phyloP scores from a whole-genome alignment of 2,797 vertebrate genomes.

The Propithecus perrieri region DNA sequence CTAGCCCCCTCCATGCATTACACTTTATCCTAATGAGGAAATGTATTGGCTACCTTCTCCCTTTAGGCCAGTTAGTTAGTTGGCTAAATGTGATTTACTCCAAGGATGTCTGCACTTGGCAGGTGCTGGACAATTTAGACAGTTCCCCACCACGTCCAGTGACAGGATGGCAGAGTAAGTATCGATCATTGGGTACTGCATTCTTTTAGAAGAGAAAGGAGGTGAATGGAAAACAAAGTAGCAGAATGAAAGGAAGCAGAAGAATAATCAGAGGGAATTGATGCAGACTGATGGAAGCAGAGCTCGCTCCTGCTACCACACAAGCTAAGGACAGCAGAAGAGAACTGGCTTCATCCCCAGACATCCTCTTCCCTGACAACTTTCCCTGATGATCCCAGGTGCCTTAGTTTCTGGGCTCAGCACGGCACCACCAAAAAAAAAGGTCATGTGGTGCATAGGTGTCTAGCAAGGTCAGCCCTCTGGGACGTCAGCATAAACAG shows the following conservation, averaged over 20 bases:
- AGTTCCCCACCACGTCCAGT: not conserved
- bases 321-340: not conserved
- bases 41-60: not conserved
- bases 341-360: not conserved
- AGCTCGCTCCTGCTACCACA: not conserved
- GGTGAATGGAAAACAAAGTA: not conserved
- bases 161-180: not conserved
- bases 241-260: not conserved
- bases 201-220: slow-evolving; percentile 28
- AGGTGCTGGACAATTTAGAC: not conserved
- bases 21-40: not conserved
- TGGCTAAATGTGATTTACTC: not conserved
- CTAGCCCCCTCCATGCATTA: not conserved
- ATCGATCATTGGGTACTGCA: not conserved
- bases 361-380: not conserved
- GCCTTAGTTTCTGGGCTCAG: not conserved
- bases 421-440: not conserved
- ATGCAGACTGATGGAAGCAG: not conserved
- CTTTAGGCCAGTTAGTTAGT: not conserved
- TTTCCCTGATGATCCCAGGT: not conserved
- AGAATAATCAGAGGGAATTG: not conserved
- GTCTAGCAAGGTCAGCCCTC: not conserved
- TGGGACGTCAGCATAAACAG: not conserved
- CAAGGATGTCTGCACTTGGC: not conserved
- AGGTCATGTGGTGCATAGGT: not conserved